Conservation (phyloP, 2,797 vertebrate genomes). For the Pangasius macronema region DNA sequence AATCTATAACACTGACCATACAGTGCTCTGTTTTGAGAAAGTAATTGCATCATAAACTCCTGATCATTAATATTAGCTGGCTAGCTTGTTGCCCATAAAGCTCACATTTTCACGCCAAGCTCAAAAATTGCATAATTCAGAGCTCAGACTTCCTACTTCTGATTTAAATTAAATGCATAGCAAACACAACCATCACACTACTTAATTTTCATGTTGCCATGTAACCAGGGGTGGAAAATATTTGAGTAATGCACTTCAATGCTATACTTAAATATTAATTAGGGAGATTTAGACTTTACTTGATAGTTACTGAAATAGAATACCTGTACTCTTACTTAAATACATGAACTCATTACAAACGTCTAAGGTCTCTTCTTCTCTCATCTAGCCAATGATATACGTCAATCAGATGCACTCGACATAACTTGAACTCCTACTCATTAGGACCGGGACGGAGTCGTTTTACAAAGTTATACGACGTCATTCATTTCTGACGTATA, state of each 20-base stretch:
- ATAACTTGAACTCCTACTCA: no score
- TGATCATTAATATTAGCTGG: not conserved
- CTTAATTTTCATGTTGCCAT: not conserved
- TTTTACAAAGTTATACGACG: no score
- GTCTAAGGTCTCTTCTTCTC: not conserved
- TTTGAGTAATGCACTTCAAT: not conserved
- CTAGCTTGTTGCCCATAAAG: not conserved
- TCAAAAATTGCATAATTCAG: not conserved
- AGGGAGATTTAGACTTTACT: not conserved
- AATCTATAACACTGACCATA: not conserved
- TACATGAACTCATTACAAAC: not conserved
- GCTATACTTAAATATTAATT: not conserved
- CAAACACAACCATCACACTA: not conserved
- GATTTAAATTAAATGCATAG: not conserved
- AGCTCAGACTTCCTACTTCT: not conserved
- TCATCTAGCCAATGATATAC: not conserved
- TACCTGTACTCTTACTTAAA: not conserved
- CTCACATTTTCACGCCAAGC: not conserved
- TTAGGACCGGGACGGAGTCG: no score
- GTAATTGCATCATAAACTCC: not conserved
- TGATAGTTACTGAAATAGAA: not conserved
- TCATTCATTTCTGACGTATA: no score
- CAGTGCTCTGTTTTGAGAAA: not conserved
- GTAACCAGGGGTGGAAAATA: not conserved
- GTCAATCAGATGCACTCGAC: not conserved